Base-by-base conservation (phyloP, 2,113 vertebrate species). In the Cheilinus undulatus region DNA sequence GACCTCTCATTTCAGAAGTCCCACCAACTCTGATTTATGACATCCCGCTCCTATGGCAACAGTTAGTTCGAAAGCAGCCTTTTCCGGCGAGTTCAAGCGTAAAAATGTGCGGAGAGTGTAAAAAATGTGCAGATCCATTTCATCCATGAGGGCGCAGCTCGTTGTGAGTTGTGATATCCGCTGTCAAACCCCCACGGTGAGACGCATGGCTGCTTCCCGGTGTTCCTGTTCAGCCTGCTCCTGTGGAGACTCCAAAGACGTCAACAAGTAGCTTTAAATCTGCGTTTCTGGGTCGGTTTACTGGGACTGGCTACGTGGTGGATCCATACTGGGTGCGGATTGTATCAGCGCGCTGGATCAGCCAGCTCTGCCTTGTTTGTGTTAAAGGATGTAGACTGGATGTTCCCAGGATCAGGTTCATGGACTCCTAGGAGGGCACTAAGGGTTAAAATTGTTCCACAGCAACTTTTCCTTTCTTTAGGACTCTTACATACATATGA, bases 201-300 rank as follows among this genome's bases (percentile, higher is more conserved):
- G 54, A 51, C n/a, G 49, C 40, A 22, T 1, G 42, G 43, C 30
- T 42, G 59, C 49, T 61, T 64, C 54, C 43, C 12, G 52, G 26
- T 23, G 40, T 64, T 56, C 62, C 49, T 40, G n/a, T 24, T 36
- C 30, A 11, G 43, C 50, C 40, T 13, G 59, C 52, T 59, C 27
- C 50, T 12, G 20, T 7, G 12, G 15, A 69, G 43, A 64, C 30
- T 61, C 7, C n/a, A n/a, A 49, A 69, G 38, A 20, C 58, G 69
- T 38, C 70, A 68, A 76, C 76, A 73, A 78, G 67, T 75, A 70
- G 63, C 36, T 69, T 69, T 8, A 74, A 17, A 43, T 53, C 19
- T 51, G 51, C 22, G 42, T 62, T 46, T 75, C 27, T 38, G 12
- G 27, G 58, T 73, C 59, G 28, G 50, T 77, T 60, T 8, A 30